Percentiles rank a stretch among this genome's conserved stretches.
Evolutionary conservation across 2,797 vertebrate species (phyloP).

Genomic region (Sebastes wilsoni): DNA sequence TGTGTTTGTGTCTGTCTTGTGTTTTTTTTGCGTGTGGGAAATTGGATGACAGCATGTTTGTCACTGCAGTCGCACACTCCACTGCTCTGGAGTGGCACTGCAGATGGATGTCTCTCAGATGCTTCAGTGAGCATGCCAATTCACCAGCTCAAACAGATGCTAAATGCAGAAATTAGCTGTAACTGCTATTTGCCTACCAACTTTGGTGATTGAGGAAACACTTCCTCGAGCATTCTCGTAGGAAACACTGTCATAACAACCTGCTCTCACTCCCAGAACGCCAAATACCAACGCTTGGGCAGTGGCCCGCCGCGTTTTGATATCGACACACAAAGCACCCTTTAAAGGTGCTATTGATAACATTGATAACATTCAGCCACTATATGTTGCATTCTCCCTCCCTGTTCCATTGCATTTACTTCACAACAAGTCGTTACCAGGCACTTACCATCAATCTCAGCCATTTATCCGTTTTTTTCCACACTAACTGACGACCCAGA

Average conservation of each 20-base stretch:
- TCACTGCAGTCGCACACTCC: slow-evolving; percentile 67
- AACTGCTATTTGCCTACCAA: slow-evolving; percentile 53
- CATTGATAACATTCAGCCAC: too few relatives aligned
- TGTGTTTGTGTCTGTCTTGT: background rate
- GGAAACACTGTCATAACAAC: background rate
- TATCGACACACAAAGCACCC: background rate
- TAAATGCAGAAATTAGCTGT: slow-evolving; percentile 60
- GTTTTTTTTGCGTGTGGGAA: slow-evolving; percentile 53
- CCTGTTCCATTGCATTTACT: too few relatives aligned
- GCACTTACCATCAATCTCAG: too few relatives aligned
- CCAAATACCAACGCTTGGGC: background rate
- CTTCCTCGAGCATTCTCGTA: slow-evolving; percentile 6
- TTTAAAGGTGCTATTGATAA: too few relatives aligned
- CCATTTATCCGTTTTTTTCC: too few relatives aligned
- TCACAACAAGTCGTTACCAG: too few relatives aligned
- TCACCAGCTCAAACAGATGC: slow-evolving; percentile 74
- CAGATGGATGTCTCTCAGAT: slow-evolving; percentile 76
- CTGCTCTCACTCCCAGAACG: background rate
- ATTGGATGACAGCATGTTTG: slow-evolving; percentile 73
- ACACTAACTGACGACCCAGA: too few relatives aligned
- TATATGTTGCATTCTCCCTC: too few relatives aligned
- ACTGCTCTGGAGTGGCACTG: slow-evolving; percentile 64
- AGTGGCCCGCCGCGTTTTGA: background rate
- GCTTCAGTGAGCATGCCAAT: slow-evolving; percentile 61
- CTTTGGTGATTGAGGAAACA: slow-evolving; percentile 30